Evolutionary conservation across 2,888 invertebrate genomes (phyloP), one percentile per base, ranked within the genome.

Genomic region (Mythimna impura): DNA sequence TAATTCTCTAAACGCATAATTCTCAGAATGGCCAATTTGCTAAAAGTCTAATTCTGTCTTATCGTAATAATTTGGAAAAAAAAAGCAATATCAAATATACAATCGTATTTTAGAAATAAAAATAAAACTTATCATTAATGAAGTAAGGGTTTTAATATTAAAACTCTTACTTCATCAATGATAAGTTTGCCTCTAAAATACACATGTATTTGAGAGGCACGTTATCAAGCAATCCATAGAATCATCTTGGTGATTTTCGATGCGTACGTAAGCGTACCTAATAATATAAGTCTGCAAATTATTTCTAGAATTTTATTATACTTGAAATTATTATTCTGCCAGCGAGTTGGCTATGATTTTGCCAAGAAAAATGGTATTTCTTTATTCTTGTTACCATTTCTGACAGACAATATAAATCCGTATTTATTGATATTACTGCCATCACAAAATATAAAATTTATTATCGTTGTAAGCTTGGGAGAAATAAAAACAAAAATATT

Each of bases 361-460:
- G 30, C 12, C 22, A 10, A 17, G 9, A 55, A 34, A 74, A 34
- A 74, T 9, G 22, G 10, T 25, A 66, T 4, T 34, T 25, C 1
- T 9, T 43, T 61, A 50, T 54, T 68, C 69, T 52, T 0, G 6
- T 17, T 22, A 54, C 22, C 3, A 43, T 25, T 22, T 62, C 68
- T 34, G 50, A 47, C 14, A 40, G n/a, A 14, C 17, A 50, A n/a
- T 52, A 68, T 62, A 76, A 72, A 71, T 66, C 12, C 22, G 52
- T 66, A 17, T 71, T 63, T 66, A 72, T 78, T 25, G 47, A 71
- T 76, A 65, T 66, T 58, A 60, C 30, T 40, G 22, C 50, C 5
- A 50, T 72, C 54, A 34, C 22, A 25, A 66, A 25, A 40, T 40
- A 50, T 20, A 20, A 20, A 66, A 78, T 66, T 78, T 77, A 77